Evolutionary conservation across 2,888 invertebrate species (phyloP).

Genomic region (Andrena bucephala): DNA sequence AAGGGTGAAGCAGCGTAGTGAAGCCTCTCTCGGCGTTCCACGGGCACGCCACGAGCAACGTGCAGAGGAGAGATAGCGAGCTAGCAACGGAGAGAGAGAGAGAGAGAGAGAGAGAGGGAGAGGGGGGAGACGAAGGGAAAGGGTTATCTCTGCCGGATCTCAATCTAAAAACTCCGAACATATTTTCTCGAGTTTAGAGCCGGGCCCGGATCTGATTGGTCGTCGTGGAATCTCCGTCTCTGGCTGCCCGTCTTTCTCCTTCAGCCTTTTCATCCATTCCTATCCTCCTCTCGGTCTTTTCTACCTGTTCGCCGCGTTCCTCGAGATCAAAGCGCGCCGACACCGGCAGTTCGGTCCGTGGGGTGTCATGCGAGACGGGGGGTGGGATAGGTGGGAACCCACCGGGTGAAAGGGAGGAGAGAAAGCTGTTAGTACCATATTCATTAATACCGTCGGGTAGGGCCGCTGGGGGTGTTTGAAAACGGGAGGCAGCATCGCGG

Average conservation of each 20-base stretch:
- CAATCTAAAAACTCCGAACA: slow-evolving; percentile 74
- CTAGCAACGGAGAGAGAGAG: slow-evolving; percentile 12
- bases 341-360: slow-evolving; percentile 78
- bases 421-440: slow-evolving; percentile 71
- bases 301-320: slow-evolving; percentile 79
- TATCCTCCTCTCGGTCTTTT: slow-evolving; percentile 68
- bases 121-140: slow-evolving; percentile 46
- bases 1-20: slow-evolving; percentile 34
- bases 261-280: slow-evolving; percentile 50
- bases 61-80: slow-evolving; percentile 18
- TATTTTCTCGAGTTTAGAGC: slow-evolving; percentile 80
- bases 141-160: slow-evolving; percentile 72
- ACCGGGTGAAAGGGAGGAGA: slow-evolving; percentile 39
- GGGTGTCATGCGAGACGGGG: slow-evolving; percentile 81
- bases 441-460: slow-evolving; percentile 76
- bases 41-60: slow-evolving; percentile 40
- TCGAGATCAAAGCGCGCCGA: slow-evolving; percentile 79
- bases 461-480: slow-evolving; percentile 78
- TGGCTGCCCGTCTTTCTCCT: slow-evolving; percentile 56
- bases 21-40: slow-evolving; percentile 67
- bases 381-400: slow-evolving; percentile 68
- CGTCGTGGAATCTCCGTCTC: slow-evolving; percentile 67
- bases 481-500: slow-evolving; percentile 2
- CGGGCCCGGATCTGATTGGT: slow-evolving; percentile 69
- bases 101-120: neutral